Evolutionary conservation across 2,113 vertebrate species (phyloP).

Genomic region (Camelus bactrianus): DNA sequence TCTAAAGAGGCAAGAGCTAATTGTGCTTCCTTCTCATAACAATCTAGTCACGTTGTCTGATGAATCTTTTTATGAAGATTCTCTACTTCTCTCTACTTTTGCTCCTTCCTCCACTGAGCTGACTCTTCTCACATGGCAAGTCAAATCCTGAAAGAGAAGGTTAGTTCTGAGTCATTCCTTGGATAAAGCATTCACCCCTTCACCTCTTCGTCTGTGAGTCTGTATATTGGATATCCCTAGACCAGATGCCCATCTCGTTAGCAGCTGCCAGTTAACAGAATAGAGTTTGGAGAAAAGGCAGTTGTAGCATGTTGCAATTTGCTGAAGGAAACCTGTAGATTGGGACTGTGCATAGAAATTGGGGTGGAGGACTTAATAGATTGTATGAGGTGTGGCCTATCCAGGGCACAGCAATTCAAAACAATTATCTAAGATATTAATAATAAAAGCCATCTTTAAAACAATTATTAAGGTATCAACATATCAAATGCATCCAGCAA

Average conservation of each 20-base stretch:
- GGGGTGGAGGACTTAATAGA: background rate
- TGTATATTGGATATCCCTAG: background rate
- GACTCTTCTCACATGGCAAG: background rate
- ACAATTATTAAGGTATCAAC: background rate
- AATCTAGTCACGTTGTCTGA: background rate
- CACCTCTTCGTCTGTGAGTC: background rate
- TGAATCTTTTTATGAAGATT: background rate
- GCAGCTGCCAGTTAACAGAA: background rate
- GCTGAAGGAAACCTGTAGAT: background rate
- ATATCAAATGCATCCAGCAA: background rate
- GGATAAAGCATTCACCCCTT: background rate
- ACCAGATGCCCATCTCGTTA: background rate
- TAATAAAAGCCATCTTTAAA: background rate
- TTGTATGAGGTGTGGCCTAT: background rate
- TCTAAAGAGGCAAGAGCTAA: background rate
- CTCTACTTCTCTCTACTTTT: background rate
- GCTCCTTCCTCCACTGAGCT: background rate
- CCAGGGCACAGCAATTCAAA: background rate
- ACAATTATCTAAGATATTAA: background rate
- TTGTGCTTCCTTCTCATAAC: background rate
- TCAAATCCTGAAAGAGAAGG: background rate
- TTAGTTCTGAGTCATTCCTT: background rate
- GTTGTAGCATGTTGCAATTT: background rate
- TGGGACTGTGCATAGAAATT: background rate
- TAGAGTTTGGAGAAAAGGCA: background rate